Conservation (phyloP, 2,113 vertebrate genomes). For the Glaucomys volans region DNA sequence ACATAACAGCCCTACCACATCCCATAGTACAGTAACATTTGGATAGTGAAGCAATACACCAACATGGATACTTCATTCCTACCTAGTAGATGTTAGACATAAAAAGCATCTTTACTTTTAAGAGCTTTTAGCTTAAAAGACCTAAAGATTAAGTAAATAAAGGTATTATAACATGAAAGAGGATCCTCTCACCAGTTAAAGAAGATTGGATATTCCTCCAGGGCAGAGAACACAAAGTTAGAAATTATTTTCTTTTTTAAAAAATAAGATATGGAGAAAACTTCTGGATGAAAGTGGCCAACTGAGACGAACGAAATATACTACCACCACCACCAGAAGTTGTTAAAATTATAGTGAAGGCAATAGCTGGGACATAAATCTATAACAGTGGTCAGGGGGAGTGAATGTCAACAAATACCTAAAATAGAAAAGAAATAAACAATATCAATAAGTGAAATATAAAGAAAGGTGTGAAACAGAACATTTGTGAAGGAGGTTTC, state of each 20-base stretch:
- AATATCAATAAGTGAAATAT: not conserved
- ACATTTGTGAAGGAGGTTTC: not conserved
- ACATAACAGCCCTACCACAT: slow-evolving; percentile 18
- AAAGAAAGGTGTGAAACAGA: not conserved
- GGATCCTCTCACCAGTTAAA: not conserved
- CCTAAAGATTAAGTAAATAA: not conserved
- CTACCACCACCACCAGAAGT: not conserved
- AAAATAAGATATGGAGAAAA: slow-evolving; percentile 43
- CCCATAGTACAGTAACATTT: slow-evolving; percentile 49
- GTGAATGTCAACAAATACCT: slow-evolving; percentile 22
- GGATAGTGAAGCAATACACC: not conserved
- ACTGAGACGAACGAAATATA: not conserved
- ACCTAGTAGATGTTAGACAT: not conserved
- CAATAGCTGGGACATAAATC: not conserved
- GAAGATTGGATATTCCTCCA: not conserved
- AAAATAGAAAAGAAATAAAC: slow-evolving; percentile 10
- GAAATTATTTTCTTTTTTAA: not conserved
- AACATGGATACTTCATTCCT: slow-evolving; percentile 26
- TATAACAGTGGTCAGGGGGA: not conserved
- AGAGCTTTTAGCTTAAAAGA: slow-evolving; percentile 29
- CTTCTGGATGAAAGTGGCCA: not conserved
- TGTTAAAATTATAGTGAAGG: slow-evolving; percentile 23
- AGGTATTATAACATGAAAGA: not conserved
- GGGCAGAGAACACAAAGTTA: not conserved
- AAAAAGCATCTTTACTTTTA: slow-evolving; percentile 9